phyloP scores from a whole-genome alignment of 2,113 vertebrate genomes.

The Sitta europaea region DNA sequence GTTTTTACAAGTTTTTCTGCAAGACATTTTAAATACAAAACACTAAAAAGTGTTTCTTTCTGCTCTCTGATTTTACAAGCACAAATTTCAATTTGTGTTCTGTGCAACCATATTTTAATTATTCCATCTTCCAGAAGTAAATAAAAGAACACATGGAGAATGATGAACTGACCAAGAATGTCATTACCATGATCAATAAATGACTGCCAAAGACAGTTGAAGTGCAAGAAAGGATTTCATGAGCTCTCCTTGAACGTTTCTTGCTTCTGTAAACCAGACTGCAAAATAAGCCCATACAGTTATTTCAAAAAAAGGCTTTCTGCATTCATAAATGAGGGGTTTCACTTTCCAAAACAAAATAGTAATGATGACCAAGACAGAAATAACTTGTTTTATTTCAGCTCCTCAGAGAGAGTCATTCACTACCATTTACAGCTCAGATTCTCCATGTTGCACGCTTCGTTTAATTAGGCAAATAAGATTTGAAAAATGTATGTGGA shows the following conservation, averaged over 20 bases:
- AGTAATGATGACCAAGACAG: background rate
- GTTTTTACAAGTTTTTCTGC: background rate
- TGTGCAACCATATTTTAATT: background rate
- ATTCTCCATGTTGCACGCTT: background rate
- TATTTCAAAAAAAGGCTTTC: slow-evolving; percentile 39
- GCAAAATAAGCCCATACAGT: slow-evolving; percentile 6
- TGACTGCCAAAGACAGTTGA: background rate
- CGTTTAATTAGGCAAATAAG: slow-evolving; percentile 60
- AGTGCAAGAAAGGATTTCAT: slow-evolving; percentile 1
- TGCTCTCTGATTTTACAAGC: background rate
- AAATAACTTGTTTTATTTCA: slow-evolving; percentile 34
- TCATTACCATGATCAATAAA: background rate
- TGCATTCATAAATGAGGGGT: slow-evolving; percentile 10
- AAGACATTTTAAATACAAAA: background rate
- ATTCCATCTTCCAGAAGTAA: background rate
- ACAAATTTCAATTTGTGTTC: background rate
- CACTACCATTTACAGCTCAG: background rate
- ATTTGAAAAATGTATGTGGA: slow-evolving; percentile 37
- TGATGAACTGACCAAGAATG: background rate
- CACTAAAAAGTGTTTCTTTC: background rate
- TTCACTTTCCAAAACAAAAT: slow-evolving; percentile 24
- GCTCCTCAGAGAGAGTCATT: background rate
- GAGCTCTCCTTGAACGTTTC: background rate
- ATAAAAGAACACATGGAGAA: background rate
- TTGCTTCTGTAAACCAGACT: slow-evolving; percentile 4